These are phyloP conservation scores for Trachythela sp. DNA, from an alignment of 64 coral and sea anemone species.

Conservation along the genomic window DNA sequence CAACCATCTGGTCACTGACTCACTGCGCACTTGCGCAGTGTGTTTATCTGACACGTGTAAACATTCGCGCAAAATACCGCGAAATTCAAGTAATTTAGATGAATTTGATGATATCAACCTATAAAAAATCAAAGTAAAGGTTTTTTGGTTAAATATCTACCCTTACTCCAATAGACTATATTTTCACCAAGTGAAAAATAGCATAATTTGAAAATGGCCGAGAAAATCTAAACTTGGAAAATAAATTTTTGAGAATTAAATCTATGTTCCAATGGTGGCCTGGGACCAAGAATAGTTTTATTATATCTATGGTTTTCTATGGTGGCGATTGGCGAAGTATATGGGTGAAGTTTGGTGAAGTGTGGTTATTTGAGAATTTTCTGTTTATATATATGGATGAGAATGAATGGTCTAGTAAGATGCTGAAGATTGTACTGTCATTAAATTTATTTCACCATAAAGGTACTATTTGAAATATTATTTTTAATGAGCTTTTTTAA, in stretches of 20 bases:
- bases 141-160: too few relatives aligned
- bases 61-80: not conserved
- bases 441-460: conserved; percentile 1
- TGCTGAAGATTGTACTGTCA: conserved; percentile 8
- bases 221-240: too few relatives aligned
- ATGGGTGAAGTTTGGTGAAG: not conserved
- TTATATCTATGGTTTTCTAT: not conserved
- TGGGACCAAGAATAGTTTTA: not conserved
- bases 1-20: too few relatives aligned
- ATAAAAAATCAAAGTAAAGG: too few relatives aligned
- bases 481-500: too few relatives aligned
- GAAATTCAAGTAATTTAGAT: not conserved
- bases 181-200: too few relatives aligned
- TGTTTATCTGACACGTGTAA: not conserved
- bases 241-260: too few relatives aligned
- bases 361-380: not conserved
- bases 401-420: not conserved
- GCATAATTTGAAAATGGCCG: too few relatives aligned
- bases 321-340: not conserved
- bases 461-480: not conserved
- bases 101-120: not conserved
- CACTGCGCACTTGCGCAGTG: too few relatives aligned
- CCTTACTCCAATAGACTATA: too few relatives aligned
- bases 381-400: not conserved
- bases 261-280: not conserved